A percentile compares a stretch with the other conserved stretches of the same genome.
These are phyloP conservation scores for Microcebus griseorufus DNA, from an alignment of 2,113 vertebrate species.

Conservation along the genomic window DNA sequence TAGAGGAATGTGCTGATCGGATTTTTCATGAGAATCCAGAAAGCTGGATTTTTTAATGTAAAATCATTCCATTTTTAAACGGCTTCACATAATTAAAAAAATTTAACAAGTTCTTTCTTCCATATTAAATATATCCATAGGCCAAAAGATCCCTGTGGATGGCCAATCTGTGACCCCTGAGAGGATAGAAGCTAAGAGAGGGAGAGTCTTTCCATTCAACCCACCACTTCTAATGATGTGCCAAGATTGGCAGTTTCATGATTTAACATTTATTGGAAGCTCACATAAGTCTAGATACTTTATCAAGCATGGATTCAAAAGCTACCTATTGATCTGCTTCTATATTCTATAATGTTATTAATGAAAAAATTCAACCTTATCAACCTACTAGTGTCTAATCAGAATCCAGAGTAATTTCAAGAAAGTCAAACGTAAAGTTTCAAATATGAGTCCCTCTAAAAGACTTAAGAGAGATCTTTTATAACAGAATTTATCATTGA, in stretches of 20 bases:
- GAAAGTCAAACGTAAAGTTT: conserved; percentile 30
- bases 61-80: conserved; percentile 6
- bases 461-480: not conserved
- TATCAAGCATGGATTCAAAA: not conserved
- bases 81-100: not conserved
- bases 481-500: not conserved
- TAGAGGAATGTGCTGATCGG: not conserved
- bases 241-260: not conserved
- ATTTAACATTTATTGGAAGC: not conserved
- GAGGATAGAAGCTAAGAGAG: not conserved
- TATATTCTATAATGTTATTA: not conserved
- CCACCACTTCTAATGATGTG: not conserved
- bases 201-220: not conserved
- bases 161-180: not conserved
- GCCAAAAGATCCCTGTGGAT: not conserved
- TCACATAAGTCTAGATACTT: not conserved
- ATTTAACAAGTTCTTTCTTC: not conserved
- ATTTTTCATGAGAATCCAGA: not conserved
- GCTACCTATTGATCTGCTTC: not conserved
- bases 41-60: not conserved
- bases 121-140: not conserved
- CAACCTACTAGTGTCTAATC: not conserved
- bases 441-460: not conserved
- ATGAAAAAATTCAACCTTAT: not conserved
- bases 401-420: conserved; percentile 11